phyloP scores from a whole-genome alignment of 1,140 invertebrate species.

The Aphelinus certus region DNA sequence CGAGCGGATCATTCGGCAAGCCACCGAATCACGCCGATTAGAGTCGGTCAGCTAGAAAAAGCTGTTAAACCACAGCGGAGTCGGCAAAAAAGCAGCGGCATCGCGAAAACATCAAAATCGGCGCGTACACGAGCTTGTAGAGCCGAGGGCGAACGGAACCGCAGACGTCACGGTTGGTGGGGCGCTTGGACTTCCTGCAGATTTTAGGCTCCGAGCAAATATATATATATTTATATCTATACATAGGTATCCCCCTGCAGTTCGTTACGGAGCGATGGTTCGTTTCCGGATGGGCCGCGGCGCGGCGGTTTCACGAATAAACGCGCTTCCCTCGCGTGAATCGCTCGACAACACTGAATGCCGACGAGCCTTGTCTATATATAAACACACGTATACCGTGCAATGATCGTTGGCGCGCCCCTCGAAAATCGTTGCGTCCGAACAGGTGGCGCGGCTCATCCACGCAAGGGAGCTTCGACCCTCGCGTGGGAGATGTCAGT shows the following conservation, averaged over 20 bases:
- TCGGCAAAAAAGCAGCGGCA: background rate
- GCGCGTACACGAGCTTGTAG: background rate
- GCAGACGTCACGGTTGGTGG: background rate
- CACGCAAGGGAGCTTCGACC: background rate
- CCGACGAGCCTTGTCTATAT: no score
- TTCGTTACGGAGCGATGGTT: slow-evolving; percentile 23
- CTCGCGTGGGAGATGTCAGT: background rate
- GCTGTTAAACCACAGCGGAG: background rate
- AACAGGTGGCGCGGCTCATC: slow-evolving; percentile 4
- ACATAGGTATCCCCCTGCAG: no score
- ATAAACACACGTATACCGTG: no score
- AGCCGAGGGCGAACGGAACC: background rate
- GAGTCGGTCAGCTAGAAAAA: background rate
- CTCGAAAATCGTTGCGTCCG: slow-evolving; percentile 12
- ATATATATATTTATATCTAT: no score
- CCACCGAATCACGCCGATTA: no score
- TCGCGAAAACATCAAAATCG: background rate
- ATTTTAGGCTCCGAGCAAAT: background rate
- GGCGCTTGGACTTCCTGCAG: background rate
- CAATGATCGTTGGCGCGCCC: background rate
- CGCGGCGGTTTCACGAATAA: slow-evolving; percentile 8
- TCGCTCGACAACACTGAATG: background rate
- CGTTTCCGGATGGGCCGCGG: slow-evolving; percentile 24
- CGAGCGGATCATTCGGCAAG: slow-evolving; percentile 29
- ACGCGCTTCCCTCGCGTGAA: background rate